Evolutionary conservation across 2,113 vertebrate species (phyloP).

Genomic region (Hippocampus mohnikei): DNA sequence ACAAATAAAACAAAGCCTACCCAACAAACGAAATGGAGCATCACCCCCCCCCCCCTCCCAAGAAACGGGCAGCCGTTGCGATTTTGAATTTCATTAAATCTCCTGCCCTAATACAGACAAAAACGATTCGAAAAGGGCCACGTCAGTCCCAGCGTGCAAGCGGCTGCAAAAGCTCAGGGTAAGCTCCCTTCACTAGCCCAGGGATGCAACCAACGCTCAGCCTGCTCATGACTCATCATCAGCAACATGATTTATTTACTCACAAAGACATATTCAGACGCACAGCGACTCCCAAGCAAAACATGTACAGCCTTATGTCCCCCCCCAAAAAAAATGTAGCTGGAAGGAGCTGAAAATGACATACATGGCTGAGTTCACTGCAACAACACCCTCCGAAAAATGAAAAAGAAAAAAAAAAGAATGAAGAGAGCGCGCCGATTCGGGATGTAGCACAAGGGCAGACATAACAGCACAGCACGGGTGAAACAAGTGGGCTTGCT

Average conservation of each 20-base stretch:
- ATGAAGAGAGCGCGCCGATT: conserved; percentile 14
- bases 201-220: conserved; percentile 37
- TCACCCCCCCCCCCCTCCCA: no score
- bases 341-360: conserved; percentile 30
- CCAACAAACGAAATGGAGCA: no score
- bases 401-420: conserved; percentile 7
- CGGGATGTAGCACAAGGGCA: conserved; percentile 4
- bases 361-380: conserved; percentile 32
- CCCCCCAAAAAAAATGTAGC: conserved; percentile 19
- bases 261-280: conserved; percentile 23
- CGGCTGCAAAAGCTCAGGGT: conserved; percentile 25
- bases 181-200: conserved; percentile 35
- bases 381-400: background rate
- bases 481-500: conserved; percentile 6
- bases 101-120: no score
- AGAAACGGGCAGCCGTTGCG: no score
- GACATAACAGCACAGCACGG: conserved; percentile 8
- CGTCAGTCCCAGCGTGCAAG: conserved; percentile 34
- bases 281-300: conserved; percentile 27
- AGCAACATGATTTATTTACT: conserved; percentile 46
- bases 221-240: conserved; percentile 60
- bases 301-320: conserved; percentile 28
- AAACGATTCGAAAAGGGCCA: background rate
- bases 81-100: no score
- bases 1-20: no score